Base-by-base conservation (phyloP, 2,888 invertebrate genomes). In the Notodonta ziczac region DNA sequence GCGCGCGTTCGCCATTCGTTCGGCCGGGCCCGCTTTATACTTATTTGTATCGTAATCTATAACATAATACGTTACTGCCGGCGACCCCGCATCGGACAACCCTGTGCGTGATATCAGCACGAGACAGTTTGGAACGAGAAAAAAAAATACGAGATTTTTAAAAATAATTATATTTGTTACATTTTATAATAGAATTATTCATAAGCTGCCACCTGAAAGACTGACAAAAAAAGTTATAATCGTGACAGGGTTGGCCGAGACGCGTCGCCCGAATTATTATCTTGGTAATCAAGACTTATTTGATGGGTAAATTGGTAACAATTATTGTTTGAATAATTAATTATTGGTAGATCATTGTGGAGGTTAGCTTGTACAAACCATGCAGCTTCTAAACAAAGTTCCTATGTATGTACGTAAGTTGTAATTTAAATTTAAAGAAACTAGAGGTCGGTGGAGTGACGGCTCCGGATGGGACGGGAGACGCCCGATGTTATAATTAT, bases 341-440 rank as follows among this genome's bases (percentile, higher is more conserved):
- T 90, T 89, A 90, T 87, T 90, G 87, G 90, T 93, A 92, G 92
- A 87, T 90, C 91, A 91, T 90, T 91, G 91, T 91, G 93, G 89
- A 89, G 90, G 89, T 90, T 93, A 93, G 93, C 93, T 93, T 93
- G 92, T 93, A 93, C 87, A 93, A 93, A 93, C 91, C 90, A 90
- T 93, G 93, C 93, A 93, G 93, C 93, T 93, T 93, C 93, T 93
- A 91, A 93, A 90, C 84, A 93, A 93, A 93, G 93, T 93, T 93
- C 93, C 93, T 93, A 93, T 93, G 92, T 93, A 93, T 92, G 92
- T 93, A 93, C 91, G 91, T 93, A 93, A 93, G 93, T 83, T 86
- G 91, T 93, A 93, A 92, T 89, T 90, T 90, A 90, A 90, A 88
- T 84, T 82, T 80, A 88, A 87, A 76, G 67, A 82, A 86, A 90